phyloP scores from a whole-genome alignment of 1,140 invertebrate genomes.

The Telenomus remus region DNA sequence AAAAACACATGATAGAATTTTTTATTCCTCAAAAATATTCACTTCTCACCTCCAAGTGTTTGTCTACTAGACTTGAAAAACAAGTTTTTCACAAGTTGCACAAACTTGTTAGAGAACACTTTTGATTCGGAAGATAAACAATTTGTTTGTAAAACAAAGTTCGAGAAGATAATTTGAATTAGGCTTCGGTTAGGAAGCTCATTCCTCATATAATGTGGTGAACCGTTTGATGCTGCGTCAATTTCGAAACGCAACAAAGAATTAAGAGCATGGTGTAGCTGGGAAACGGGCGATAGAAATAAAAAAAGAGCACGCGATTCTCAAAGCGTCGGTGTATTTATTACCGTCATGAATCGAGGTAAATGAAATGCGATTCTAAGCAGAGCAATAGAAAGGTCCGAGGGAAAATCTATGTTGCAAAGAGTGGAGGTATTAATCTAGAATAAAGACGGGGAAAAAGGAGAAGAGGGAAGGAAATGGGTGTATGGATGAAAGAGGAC shows the following conservation, averaged over 20 bases:
- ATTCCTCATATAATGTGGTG: background rate
- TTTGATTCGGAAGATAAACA: too few species aligned
- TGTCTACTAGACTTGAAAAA: too few species aligned
- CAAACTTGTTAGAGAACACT: too few species aligned
- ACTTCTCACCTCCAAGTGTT: too few species aligned
- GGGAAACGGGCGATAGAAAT: conserved; percentile 25
- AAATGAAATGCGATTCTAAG: conserved; percentile 56
- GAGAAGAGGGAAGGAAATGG: conserved; percentile 10
- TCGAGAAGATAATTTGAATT: too few species aligned
- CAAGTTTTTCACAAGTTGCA: too few species aligned
- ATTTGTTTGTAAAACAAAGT: too few species aligned
- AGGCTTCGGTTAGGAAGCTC: too few species aligned
- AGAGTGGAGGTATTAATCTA: conserved; percentile 38
- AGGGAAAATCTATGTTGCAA: conserved; percentile 37
- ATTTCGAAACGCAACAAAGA: conserved; percentile 40
- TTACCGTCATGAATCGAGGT: conserved; percentile 48
- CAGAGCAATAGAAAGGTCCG: conserved; percentile 48
- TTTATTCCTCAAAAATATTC: too few species aligned
- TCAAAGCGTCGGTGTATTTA: conserved; percentile 48
- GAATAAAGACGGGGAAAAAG: conserved; percentile 39
- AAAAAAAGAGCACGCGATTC: conserved; percentile 43
- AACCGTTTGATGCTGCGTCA: conserved; percentile 24
- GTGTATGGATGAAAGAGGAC: conserved; percentile 31
- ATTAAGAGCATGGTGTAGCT: conserved; percentile 47
- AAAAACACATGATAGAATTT: too few species aligned